Evolutionary conservation across 2,888 invertebrate genomes (phyloP), one percentile per base, ranked within the genome.

Genomic region (Conchocele bisecta): DNA sequence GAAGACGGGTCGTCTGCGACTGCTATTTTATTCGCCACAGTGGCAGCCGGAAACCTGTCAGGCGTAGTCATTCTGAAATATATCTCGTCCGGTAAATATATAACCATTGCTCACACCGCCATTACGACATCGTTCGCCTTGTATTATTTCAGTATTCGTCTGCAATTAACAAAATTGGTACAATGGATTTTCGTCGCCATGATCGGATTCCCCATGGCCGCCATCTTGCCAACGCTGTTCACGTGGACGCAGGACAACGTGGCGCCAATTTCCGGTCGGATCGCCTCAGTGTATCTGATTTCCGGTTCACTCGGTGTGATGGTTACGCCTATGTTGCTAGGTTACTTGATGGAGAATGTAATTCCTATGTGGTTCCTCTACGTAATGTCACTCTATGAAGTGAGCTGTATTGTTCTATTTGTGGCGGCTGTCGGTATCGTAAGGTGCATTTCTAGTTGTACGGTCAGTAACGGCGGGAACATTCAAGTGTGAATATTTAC

Each of bases 361-460:
- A 54, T 72, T 6, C 72, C 77, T 0, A 74, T 82, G 79, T 78
- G 79, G 79, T 74, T 75, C 59, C 35, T 70, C 2, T 79, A 79
- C 33, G n/a, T n/a, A n/a, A n/a, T n/a, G n/a, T n/a, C n/a, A n/a
- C n/a, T n/a, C n/a, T n/a, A n/a, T n/a, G n/a, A n/a, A n/a, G n/a
- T n/a, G n/a, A n/a, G n/a, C n/a, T n/a, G n/a, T n/a, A n/a, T n/a
- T n/a, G n/a, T n/a, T n/a, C n/a, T n/a, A n/a, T n/a, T n/a, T n/a
- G n/a, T n/a, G n/a, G n/a, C n/a, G n/a, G n/a, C n/a, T n/a, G n/a
- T n/a, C n/a, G n/a, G n/a, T n/a, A n/a, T n/a, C n/a, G n/a, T n/a
- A n/a, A n/a, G n/a, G n/a, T n/a, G n/a, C n/a, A n/a, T n/a, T n/a
- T n/a, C n/a, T n/a, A n/a, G n/a, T n/a, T n/a, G n/a, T n/a, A n/a